phyloP scores from a whole-genome alignment of 2,113 vertebrate genomes.

The Orycteropus afer region DNA sequence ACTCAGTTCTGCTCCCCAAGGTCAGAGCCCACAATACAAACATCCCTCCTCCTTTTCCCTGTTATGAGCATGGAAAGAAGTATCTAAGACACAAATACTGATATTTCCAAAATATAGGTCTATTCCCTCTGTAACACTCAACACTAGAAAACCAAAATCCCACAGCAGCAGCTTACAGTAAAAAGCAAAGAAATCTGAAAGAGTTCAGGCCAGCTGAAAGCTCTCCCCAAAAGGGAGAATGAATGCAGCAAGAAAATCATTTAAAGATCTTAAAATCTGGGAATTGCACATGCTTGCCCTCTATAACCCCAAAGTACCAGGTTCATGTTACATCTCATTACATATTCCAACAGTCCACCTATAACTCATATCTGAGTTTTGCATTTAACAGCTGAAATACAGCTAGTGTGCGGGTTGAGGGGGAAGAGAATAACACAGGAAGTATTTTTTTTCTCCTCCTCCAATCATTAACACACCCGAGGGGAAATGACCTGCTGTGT shows the following conservation, averaged over 20 bases:
- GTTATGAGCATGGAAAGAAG: not conserved
- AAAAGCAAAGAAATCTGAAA: not conserved
- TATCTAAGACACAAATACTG: not conserved
- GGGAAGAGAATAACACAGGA: slow-evolving; percentile 73
- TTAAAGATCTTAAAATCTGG: not conserved
- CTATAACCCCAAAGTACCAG: not conserved
- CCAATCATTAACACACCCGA: slow-evolving; percentile 65
- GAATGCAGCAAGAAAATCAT: not conserved
- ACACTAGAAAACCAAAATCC: not conserved
- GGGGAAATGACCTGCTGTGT: slow-evolving; percentile 37
- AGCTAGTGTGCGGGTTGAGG: not conserved
- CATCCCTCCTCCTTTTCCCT: not conserved
- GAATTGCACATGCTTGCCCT: not conserved
- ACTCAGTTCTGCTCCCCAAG: slow-evolving; percentile 43
- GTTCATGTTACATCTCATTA: not conserved
- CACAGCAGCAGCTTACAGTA: not conserved
- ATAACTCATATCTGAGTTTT: not conserved
- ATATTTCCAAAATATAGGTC: not conserved
- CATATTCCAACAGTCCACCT: slow-evolving; percentile 15
- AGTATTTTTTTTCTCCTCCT: slow-evolving; percentile 69
- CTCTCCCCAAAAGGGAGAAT: not conserved
- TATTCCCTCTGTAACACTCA: not conserved
- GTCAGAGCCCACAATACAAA: not conserved
- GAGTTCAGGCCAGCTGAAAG: not conserved
- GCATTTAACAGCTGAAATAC: slow-evolving; percentile 9